phyloP scores from a whole-genome alignment of 2,888 invertebrate genomes.

The Tachystola acroxantha region DNA sequence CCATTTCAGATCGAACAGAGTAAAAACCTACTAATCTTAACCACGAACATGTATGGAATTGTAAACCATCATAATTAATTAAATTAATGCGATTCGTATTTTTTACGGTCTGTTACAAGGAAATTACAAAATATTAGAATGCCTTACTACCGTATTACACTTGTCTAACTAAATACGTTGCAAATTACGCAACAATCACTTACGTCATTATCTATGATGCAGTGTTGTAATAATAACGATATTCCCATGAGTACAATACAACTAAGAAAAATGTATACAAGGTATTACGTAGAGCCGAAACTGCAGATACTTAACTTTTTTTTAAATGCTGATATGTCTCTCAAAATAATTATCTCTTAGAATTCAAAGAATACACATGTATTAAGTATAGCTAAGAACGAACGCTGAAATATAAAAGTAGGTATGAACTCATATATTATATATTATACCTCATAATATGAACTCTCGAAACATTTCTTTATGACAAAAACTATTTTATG shows the following conservation, averaged over 20 bases:
- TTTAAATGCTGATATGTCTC: no score
- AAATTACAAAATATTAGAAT: not conserved
- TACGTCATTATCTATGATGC: not conserved
- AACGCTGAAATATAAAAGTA: no score
- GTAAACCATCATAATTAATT: no score
- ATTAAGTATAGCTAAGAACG: no score
- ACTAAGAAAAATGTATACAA: not conserved
- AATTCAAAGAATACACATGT: no score
- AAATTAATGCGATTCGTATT: not conserved
- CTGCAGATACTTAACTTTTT: no score
- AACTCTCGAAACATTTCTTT: not conserved
- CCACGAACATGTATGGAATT: no score
- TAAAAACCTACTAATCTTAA: no score
- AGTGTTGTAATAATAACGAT: not conserved
- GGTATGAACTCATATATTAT: not conserved
- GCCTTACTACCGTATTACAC: not conserved
- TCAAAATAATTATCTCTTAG: no score
- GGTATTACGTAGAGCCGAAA: not conserved
- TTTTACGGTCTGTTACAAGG: not conserved
- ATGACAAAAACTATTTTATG: not conserved
- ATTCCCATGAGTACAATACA: not conserved
- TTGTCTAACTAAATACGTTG: not conserved
- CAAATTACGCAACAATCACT: not conserved
- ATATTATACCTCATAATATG: no score
- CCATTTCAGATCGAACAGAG: no score